phyloP scores from a whole-genome alignment of 2,888 invertebrate genomes.

The Lissocephala sabroskyi region DNA sequence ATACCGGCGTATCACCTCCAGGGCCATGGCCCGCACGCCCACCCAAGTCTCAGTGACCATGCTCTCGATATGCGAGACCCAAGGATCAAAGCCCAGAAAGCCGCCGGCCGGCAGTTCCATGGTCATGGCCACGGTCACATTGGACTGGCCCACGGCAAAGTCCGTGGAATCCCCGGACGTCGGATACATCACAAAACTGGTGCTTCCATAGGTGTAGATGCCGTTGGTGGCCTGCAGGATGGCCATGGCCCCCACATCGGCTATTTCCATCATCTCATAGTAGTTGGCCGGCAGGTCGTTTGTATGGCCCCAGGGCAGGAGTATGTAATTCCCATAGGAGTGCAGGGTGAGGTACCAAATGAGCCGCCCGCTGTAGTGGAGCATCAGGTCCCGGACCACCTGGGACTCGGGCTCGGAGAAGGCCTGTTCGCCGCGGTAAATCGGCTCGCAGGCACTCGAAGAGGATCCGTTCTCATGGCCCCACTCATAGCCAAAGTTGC shows the following conservation, averaged over 20 bases:
- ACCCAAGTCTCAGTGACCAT: slow-evolving; percentile 76
- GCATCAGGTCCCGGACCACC: slow-evolving; percentile 75
- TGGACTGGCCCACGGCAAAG: slow-evolving; percentile 74
- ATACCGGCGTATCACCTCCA: slow-evolving; percentile 42
- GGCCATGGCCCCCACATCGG: slow-evolving; percentile 64
- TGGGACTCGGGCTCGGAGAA: slow-evolving; percentile 81
- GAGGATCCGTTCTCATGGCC: slow-evolving; percentile 60
- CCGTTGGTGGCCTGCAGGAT: slow-evolving; percentile 59
- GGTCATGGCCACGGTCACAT: slow-evolving; percentile 68
- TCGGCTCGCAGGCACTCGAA: slow-evolving; percentile 73
- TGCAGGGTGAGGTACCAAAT: slow-evolving; percentile 82
- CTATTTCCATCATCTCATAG: slow-evolving; percentile 68
- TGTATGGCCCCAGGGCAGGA: slow-evolving; percentile 79
- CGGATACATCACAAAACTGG: slow-evolving; percentile 71
- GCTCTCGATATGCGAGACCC: slow-evolving; percentile 45
- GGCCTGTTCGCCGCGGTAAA: slow-evolving; percentile 75
- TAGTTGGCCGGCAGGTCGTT: slow-evolving; percentile 70
- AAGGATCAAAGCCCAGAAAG: slow-evolving; percentile 74
- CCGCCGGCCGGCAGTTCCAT: slow-evolving; percentile 77
- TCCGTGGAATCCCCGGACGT: slow-evolving; percentile 78
- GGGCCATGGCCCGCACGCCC: slow-evolving; percentile 66
- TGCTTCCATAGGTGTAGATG: slow-evolving; percentile 71
- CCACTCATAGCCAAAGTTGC: slow-evolving; percentile 79
- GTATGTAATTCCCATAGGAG: slow-evolving; percentile 80
- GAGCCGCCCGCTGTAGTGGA: slow-evolving; percentile 68